A percentile compares a stretch with the other conserved stretches of the same genome.
Evolutionary conservation across 2,113 vertebrate genomes (phyloP).

Genomic region (Vireo altiloquus): DNA sequence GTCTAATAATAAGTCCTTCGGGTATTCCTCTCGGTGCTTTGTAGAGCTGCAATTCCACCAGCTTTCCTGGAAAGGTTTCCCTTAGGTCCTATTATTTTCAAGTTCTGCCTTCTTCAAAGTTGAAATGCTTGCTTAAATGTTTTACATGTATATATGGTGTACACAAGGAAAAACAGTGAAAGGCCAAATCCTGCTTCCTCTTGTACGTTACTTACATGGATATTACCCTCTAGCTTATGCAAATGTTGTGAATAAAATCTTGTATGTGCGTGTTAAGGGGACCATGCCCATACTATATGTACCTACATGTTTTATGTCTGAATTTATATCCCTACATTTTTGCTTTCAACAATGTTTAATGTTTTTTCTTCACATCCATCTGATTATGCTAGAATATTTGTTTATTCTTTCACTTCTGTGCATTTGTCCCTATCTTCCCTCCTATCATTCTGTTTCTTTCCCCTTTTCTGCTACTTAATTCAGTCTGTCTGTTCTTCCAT

Average conservation of each 20-base stretch:
- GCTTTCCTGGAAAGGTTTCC: slow-evolving; percentile 46
- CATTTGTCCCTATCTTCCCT: background rate
- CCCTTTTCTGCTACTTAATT: background rate
- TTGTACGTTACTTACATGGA: background rate
- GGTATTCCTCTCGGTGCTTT: slow-evolving; percentile 11
- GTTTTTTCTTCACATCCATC: background rate
- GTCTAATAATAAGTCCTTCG: slow-evolving; percentile 65
- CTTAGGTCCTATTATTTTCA: slow-evolving; percentile 59
- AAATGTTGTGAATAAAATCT: background rate
- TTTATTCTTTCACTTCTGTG: background rate
- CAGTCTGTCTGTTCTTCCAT: slow-evolving; percentile 15
- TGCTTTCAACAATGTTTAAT: background rate
- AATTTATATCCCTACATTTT: background rate
- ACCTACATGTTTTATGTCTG: background rate
- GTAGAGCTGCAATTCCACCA: slow-evolving; percentile 6
- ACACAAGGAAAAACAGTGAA: background rate
- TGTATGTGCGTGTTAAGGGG: background rate
- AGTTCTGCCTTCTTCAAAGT: background rate
- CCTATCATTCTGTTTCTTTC: background rate
- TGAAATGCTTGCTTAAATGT: slow-evolving; percentile 14
- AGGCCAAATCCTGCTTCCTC: background rate
- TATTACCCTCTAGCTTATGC: background rate
- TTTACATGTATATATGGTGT: background rate
- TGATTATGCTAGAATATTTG: background rate
- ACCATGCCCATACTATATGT: background rate